Evolutionary conservation across 2,888 invertebrate species (phyloP), one percentile per base, ranked within the genome.

Genomic region (Pyrocoelia pectoralis): DNA sequence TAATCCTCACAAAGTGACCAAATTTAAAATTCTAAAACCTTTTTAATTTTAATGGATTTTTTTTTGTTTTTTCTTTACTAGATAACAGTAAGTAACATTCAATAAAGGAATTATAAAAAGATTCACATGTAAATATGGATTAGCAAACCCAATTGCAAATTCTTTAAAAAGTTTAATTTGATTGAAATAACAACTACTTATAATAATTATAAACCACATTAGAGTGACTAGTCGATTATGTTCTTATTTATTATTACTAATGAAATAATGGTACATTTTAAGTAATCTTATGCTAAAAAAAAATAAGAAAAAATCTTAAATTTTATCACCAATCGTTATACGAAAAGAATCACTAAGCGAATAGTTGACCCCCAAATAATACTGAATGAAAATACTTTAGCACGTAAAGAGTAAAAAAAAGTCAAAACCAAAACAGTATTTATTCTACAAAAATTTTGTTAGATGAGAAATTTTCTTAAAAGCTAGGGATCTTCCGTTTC

Each of bases 401-500:
- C 9, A 43, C 50, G 40, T 51, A 51, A 29, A 9, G 9, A 48
- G 33, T 51, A 51, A 29, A 9, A 6, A 48, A 18, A 49, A 40
- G 49, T 18, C 19, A 9, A 28, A 46, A 28, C 14, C 29, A 17
- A 19, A 40, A 40, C 58, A 50, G 15, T 9, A 38, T 14, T 40
- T 19, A n/a, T n/a, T n/a, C n/a, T n/a, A n/a, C 1, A 54, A 43
- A 43, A 43, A 15, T 6, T 17, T 14, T 17, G n/a, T n/a, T 9
- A 43, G 9, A 43, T 17, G 2, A 18, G 1, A 8, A 18, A 1
- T 1, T 49, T 13, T 6, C 12, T 49, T 49, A 19, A 54, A 10
- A 33, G 19, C 38, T 63, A 59, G 10, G 28, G 48, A n/a, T 70
- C 72, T 10, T 61, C 71, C 53, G 58, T 70, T 66, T 69, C 70